A percentile compares a stretch with the other conserved stretches of the same genome.
These are phyloP conservation scores for Phainopepla nitens DNA, from an alignment of 2,113 vertebrate genomes.

Conservation along the genomic window DNA sequence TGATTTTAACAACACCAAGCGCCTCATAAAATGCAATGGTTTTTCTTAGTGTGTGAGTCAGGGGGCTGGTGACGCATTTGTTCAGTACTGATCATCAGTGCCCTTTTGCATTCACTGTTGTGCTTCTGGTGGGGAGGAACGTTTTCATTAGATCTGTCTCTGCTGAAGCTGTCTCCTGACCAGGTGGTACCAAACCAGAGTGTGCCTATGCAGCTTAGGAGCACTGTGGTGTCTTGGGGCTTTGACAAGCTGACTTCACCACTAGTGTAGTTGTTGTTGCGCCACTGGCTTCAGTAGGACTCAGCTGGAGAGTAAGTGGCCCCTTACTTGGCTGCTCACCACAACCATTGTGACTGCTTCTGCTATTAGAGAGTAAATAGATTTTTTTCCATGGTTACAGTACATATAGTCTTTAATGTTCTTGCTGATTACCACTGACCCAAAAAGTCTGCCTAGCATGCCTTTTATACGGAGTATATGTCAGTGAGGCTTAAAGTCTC, in stretches of 20 bases:
- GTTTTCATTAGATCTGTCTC: neutral
- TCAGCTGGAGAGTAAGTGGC: neutral
- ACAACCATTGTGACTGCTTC: conserved; percentile 16
- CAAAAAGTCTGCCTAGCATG: conserved; percentile 62
- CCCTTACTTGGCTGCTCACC: conserved; percentile 19
- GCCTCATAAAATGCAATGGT: neutral
- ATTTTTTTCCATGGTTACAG: conserved; percentile 41
- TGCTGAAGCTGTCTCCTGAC: neutral
- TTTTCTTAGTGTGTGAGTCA: neutral
- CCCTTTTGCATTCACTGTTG: neutral
- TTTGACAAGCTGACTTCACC: neutral
- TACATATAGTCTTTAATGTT: conserved; percentile 55
- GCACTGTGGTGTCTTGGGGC: neutral
- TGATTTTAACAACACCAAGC: neutral
- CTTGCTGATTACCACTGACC: conserved; percentile 64
- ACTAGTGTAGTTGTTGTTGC: neutral
- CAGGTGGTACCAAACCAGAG: neutral
- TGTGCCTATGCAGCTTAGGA: fast-evolving
- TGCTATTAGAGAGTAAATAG: conserved; percentile 29
- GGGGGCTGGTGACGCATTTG: fast-evolving
- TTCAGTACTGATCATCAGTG: neutral
- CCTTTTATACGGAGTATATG: conserved; percentile 55
- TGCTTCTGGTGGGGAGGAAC: neutral
- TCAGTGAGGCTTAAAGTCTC: conserved; percentile 65
- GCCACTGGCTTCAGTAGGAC: neutral